These are phyloP conservation scores for Ischnus inquisitorius DNA, from an alignment of 2,888 invertebrate genomes.

Conservation along the genomic window DNA sequence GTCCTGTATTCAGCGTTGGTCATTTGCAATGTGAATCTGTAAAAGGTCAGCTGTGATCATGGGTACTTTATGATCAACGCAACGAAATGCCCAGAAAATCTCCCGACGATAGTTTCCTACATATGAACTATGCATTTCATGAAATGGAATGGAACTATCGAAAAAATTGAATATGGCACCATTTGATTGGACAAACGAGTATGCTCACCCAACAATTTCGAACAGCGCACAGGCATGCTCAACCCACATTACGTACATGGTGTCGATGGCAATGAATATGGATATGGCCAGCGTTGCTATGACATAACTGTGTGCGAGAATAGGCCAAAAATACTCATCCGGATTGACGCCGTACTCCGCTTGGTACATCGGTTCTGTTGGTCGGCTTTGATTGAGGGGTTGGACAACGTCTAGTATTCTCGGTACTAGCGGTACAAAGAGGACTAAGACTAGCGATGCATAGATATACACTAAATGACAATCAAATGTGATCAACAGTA, in stretches of 20 bases:
- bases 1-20: neutral
- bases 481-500: neutral
- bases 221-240: neutral
- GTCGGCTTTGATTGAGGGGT: conserved; percentile 30
- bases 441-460: neutral
- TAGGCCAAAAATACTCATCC: conserved; percentile 24
- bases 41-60: too few species aligned
- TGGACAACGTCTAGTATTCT: conserved; percentile 16
- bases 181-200: neutral
- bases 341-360: conserved; percentile 45
- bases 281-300: neutral
- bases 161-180: neutral
- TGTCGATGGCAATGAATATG: neutral
- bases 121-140: too few species aligned
- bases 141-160: too few species aligned
- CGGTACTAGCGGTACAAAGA: neutral
- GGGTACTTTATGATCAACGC: too few species aligned
- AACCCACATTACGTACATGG: neutral
- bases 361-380: too few species aligned
- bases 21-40: conserved; percentile 1
- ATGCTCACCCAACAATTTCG: neutral
- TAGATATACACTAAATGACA: neutral
- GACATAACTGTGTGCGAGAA: conserved; percentile 27
- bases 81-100: too few species aligned
- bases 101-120: too few species aligned